Conservation (phyloP, 2,113 vertebrate genomes). For the Argyrosomus japonicus region DNA sequence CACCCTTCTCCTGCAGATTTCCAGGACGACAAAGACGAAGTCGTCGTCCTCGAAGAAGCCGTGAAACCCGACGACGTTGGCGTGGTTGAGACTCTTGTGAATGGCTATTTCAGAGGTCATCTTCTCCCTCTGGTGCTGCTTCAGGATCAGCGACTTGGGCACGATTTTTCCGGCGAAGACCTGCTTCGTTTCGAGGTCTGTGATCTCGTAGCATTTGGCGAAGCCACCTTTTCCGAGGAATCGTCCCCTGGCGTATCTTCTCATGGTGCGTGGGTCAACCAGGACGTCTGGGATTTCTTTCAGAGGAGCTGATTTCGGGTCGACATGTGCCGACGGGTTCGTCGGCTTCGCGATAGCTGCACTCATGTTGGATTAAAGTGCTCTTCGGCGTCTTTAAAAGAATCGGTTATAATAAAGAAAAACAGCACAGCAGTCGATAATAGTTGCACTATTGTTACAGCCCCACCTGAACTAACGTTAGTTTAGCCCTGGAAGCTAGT, state of each 20-base stretch:
- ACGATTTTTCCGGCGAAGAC: slow-evolving; percentile 97
- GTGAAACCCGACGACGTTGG: slow-evolving; percentile 94
- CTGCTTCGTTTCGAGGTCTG: slow-evolving; percentile 89
- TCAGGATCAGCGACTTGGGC: slow-evolving; percentile 93
- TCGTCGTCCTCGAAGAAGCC: slow-evolving; percentile 95
- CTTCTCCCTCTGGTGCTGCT: slow-evolving; percentile 97
- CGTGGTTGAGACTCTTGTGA: slow-evolving; percentile 92
- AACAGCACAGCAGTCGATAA: neutral
- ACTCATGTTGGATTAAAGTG: slow-evolving; percentile 71
- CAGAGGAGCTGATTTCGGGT: slow-evolving; percentile 80
- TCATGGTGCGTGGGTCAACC: slow-evolving; percentile 88
- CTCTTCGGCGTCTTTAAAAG: neutral
- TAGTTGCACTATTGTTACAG: slow-evolving; percentile 4
- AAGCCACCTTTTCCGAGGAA: slow-evolving; percentile 97
- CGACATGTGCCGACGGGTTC: slow-evolving; percentile 73
- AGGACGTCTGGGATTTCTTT: slow-evolving; percentile 93
- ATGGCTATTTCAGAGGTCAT: slow-evolving; percentile 98
- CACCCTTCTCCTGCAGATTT: slow-evolving; percentile 95
- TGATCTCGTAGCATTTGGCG: slow-evolving; percentile 96
- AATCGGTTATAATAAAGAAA: neutral
- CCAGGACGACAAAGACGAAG: slow-evolving; percentile 95
- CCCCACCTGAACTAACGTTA: slow-evolving; percentile 41
- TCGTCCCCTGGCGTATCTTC: slow-evolving; percentile 88
- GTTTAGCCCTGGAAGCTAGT: slow-evolving; percentile 32
- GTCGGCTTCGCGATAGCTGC: slow-evolving; percentile 76